Conservation (phyloP, 2,797 vertebrate genomes). For the Fringilla coelebs region DNA sequence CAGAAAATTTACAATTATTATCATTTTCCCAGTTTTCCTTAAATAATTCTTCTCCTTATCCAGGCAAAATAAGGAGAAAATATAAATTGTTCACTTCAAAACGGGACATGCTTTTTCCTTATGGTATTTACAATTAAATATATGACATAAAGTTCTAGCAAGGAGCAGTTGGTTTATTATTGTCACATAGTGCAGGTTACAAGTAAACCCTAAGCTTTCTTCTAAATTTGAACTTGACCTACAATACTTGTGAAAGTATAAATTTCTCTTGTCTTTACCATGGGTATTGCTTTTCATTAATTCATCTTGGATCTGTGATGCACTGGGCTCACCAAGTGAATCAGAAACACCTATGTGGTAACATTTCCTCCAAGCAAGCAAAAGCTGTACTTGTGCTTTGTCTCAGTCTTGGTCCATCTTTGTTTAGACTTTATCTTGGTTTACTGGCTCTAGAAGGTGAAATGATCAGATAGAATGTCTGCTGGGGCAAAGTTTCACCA, state of each 20-base stretch:
- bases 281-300: background rate
- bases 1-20: background rate
- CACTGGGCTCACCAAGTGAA: background rate
- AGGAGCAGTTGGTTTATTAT: background rate
- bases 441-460: background rate
- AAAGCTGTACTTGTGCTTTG: background rate
- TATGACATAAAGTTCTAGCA: background rate
- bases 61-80: background rate
- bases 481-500: background rate
- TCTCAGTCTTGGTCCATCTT: background rate
- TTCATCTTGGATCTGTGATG: background rate
- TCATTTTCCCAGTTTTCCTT: background rate
- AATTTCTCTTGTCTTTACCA: background rate
- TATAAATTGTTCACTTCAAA: background rate
- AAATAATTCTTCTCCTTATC: background rate
- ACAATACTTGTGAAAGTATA: background rate
- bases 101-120: background rate
- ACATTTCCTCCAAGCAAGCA: background rate
- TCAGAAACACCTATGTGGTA: background rate
- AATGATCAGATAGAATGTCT: background rate
- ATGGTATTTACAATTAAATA: background rate
- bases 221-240: background rate
- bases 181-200: background rate
- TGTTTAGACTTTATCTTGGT: background rate
- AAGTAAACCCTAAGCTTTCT: background rate